Base-by-base conservation (phyloP, 2,888 invertebrate genomes). In the Amorpha juglandis region DNA sequence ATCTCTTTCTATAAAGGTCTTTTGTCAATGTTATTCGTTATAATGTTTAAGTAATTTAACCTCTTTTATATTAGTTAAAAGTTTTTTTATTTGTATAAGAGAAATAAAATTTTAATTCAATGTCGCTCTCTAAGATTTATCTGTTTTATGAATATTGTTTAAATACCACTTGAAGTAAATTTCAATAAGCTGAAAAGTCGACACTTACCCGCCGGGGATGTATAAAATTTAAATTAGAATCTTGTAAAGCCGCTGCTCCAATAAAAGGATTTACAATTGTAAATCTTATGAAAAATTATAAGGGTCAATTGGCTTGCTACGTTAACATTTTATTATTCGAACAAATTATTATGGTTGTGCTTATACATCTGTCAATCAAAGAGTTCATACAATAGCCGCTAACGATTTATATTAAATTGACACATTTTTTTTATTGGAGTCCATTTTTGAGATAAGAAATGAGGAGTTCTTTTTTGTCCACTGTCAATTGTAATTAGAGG, bases 291-390 rank as follows among this genome's bases (percentile, higher is more conserved):
- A 58, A 42, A 58, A 58, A 58, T 58, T 19, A 42, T 58, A 58
- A 58, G 58, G 58, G 58, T 58, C 58, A 58, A 58, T 58, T 58
- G 38, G 58, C 58, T 58, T 58, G 58, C 19, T 58, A 38, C 62
- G 27, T 21, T 63, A 47, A 47, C 62, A 16, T 63, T 63, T 45
- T 48, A n/a, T 47, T 48, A 79, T 83, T 80, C 75, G 74, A 81
- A 90, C 86, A 88, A 88, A 89, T 89, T 90, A 84, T 82, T 80
- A 79, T 82, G 84, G 82, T 83, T 84, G 83, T 77, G 77, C 78
- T 80, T 78, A 78, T 79, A 80, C 82, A 64, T 55, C 72, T 80
- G 84, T 82, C 83, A 82, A 82, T 83, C 83, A 82, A 62, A 71
- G 64, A 11, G 45, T 65, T 69, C 73, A 74, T 73, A 78, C 80